phyloP scores from a whole-genome alignment of 2,888 invertebrate genomes.

The Lithophane semibrunnea region DNA sequence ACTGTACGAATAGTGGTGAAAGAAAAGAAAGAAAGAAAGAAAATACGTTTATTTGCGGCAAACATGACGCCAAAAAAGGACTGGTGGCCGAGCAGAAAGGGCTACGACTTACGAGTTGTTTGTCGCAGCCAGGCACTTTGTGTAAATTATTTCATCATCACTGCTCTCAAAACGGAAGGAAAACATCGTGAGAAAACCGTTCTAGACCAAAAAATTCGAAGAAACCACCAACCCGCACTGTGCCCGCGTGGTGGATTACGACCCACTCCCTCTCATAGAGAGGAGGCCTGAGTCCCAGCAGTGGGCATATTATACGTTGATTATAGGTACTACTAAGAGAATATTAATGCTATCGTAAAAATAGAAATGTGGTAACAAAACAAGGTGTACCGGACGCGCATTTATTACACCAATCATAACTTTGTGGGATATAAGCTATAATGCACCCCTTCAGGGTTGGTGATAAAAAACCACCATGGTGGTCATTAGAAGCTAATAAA shows the following conservation, averaged over 20 bases:
- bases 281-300: not conserved
- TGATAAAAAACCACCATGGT: not conserved
- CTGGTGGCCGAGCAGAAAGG: too few relatives aligned
- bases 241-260: not conserved
- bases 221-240: not conserved
- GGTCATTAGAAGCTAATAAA: not conserved
- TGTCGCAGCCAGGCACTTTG: not conserved
- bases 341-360: not conserved
- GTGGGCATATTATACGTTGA: not conserved
- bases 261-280: too few relatives aligned
- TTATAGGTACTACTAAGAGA: not conserved
- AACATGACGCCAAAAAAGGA: too few relatives aligned
- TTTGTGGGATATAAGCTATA: not conserved
- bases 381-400: not conserved
- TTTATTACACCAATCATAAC: not conserved
- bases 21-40: too few relatives aligned
- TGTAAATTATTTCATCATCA: too few relatives aligned
- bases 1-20: too few relatives aligned
- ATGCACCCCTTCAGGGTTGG: not conserved
- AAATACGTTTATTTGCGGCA: too few relatives aligned
- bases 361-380: not conserved
- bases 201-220: not conserved
- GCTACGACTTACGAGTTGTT: too few relatives aligned
- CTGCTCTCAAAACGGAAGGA: too few relatives aligned
- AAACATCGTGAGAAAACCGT: too few relatives aligned